These are phyloP conservation scores for Cryptocephalus moraei DNA, from an alignment of 2,888 invertebrate genomes.

Conservation along the genomic window DNA sequence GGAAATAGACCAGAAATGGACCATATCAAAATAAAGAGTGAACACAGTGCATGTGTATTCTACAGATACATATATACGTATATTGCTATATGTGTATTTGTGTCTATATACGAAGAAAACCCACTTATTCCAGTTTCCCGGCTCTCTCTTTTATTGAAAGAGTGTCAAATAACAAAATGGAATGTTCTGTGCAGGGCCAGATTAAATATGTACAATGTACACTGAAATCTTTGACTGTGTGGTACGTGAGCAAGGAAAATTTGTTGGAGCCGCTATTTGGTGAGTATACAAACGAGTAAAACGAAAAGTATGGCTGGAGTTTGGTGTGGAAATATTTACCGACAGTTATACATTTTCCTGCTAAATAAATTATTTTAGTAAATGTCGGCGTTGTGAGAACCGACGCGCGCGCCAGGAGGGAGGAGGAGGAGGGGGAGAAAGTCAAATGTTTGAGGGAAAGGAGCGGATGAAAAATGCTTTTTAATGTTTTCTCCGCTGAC, in stretches of 20 bases:
- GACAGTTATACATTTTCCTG: slow-evolving; percentile 42
- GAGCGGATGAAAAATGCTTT: slow-evolving; percentile 27
- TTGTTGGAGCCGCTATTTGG: slow-evolving; percentile 28
- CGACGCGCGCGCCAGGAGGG: not conserved
- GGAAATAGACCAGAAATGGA: too few relatives aligned
- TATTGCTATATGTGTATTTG: too few relatives aligned
- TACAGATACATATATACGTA: too few relatives aligned
- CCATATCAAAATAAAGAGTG: too few relatives aligned
- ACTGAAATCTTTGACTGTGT: slow-evolving; percentile 34
- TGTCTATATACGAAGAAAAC: too few relatives aligned
- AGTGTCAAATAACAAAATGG: slow-evolving; percentile 31
- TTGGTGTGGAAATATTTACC: slow-evolving; percentile 41
- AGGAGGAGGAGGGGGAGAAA: not conserved
- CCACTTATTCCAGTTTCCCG: too few relatives aligned
- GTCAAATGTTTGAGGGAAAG: not conserved
- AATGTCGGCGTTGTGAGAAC: slow-evolving; percentile 26
- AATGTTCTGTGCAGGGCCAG: slow-evolving; percentile 23
- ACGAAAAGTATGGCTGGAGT: slow-evolving; percentile 37
- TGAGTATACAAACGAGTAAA: slow-evolving; percentile 12
- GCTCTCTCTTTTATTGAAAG: slow-evolving; percentile 8
- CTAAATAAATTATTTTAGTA: slow-evolving; percentile 42
- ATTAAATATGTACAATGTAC: slow-evolving; percentile 34
- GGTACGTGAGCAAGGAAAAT: slow-evolving; percentile 34
- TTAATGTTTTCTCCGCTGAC: slow-evolving; percentile 10
- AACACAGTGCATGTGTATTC: too few relatives aligned